Percentiles rank a stretch among this genome's conserved stretches.
phyloP scores from a whole-genome alignment of 1,140 invertebrate genomes.

The Acromyrmex charruanus region DNA sequence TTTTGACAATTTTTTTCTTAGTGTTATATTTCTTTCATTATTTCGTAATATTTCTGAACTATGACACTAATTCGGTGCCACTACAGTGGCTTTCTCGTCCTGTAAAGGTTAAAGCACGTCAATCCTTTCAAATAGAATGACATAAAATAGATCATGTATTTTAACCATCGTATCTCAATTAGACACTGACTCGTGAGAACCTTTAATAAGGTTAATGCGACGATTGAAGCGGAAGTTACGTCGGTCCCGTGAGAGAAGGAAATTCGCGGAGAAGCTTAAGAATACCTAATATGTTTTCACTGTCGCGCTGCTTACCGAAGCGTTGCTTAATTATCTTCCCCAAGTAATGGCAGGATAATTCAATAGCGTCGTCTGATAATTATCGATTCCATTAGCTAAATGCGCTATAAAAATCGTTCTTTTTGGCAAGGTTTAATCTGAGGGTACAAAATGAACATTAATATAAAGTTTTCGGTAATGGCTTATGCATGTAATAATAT shows the following conservation, averaged over 20 bases:
- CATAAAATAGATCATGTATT: background rate
- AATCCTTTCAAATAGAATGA: background rate
- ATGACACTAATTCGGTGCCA: no score
- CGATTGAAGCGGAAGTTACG: conserved; percentile 38
- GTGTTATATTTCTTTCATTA: no score
- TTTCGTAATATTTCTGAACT: no score
- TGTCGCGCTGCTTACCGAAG: conserved; percentile 74
- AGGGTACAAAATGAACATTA: conserved; percentile 13
- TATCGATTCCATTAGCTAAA: conserved; percentile 85
- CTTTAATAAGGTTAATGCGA: conserved; percentile 46
- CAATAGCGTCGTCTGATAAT: conserved; percentile 73
- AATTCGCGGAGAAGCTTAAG: conserved; percentile 43
- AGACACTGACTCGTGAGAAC: background rate
- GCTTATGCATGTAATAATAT: background rate
- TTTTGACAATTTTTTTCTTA: no score
- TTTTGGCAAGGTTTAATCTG: conserved; percentile 2
- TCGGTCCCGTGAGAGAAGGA: background rate
- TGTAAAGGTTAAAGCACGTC: background rate
- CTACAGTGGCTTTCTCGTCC: no score
- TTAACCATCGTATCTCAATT: conserved; percentile 10
- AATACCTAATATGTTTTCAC: conserved; percentile 62
- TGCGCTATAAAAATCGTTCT: conserved; percentile 67
- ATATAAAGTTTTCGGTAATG: conserved; percentile 14
- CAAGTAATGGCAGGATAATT: conserved; percentile 80
- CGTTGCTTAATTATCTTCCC: conserved; percentile 76